Evolutionary conservation across 2,888 invertebrate genomes (phyloP).

Genomic region (Tachina grossa): DNA sequence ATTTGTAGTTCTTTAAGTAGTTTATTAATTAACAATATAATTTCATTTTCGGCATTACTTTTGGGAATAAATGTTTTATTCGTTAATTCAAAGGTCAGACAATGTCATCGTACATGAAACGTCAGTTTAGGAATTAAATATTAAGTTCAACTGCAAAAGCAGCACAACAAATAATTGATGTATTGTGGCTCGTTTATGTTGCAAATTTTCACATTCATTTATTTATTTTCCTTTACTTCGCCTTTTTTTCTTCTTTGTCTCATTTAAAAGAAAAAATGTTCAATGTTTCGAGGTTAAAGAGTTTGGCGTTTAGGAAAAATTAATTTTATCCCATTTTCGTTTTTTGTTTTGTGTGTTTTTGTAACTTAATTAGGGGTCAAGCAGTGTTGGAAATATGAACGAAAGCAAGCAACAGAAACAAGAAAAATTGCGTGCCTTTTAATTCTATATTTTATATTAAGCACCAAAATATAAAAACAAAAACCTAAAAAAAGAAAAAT

Average conservation of each 20-base stretch:
- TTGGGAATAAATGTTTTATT: not conserved
- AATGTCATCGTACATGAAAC: slow-evolving; percentile 18
- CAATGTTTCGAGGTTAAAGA: not conserved
- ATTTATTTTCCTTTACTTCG: not conserved
- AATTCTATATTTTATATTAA: not conserved
- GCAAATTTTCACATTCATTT: slow-evolving; percentile 1
- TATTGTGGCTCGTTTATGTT: slow-evolving; percentile 3
- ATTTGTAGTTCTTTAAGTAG: too few relatives aligned
- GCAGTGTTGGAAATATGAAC: not conserved
- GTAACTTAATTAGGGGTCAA: slow-evolving; percentile 5
- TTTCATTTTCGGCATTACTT: not conserved
- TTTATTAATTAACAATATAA: not conserved
- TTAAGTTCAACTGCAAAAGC: not conserved
- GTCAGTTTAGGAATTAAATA: not conserved
- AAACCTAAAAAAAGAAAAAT: not conserved
- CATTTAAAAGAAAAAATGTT: not conserved
- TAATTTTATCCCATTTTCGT: too few relatives aligned
- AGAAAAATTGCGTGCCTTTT: slow-evolving; percentile 14
- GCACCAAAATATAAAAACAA: not conserved
- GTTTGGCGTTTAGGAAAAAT: not conserved
- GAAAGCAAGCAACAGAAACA: too few relatives aligned
- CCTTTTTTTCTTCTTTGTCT: not conserved
- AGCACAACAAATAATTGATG: slow-evolving; percentile 6
- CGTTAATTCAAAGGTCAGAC: slow-evolving; percentile 12
- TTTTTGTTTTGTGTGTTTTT: not conserved